A percentile compares a stretch with the other conserved stretches of the same genome.
These are phyloP conservation scores for Characodon lateralis DNA, from an alignment of 2,797 vertebrate genomes.

Conservation along the genomic window DNA sequence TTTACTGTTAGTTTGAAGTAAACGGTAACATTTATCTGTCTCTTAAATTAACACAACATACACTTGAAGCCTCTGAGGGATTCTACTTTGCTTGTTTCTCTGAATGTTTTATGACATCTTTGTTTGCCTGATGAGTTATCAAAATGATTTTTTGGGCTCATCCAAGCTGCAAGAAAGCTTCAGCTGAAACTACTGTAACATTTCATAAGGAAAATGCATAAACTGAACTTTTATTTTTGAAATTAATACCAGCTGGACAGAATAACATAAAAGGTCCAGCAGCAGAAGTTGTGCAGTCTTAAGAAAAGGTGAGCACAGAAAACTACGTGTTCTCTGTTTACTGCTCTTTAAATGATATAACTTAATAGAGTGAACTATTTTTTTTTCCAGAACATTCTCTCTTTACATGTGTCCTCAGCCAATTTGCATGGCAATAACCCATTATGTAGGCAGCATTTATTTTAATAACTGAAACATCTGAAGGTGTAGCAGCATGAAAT, in stretches of 20 bases:
- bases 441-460: slow-evolving; percentile 73
- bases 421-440: slow-evolving; percentile 6
- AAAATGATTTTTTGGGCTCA: not conserved
- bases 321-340: not conserved
- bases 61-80: no score
- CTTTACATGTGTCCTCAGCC: not conserved
- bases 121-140: not conserved
- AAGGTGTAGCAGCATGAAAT: slow-evolving; percentile 49
- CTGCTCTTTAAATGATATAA: not conserved
- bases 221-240: not conserved
- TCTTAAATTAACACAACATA: no score
- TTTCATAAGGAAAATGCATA: not conserved
- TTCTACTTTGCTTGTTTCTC: not conserved
- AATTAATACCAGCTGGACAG: not conserved
- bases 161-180: not conserved
- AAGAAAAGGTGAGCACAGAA: not conserved
- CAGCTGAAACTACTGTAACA: not conserved
- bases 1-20: no score
- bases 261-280: not conserved
- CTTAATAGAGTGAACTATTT: slow-evolving; percentile 6
- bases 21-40: no score
- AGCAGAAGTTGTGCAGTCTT: not conserved
- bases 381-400: not conserved
- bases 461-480: slow-evolving; percentile 36
- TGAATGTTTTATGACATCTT: not conserved